A percentile compares a stretch with the other conserved stretches of the same genome.
These are phyloP conservation scores for Paramormyrops hopkinsi DNA, from an alignment of 2,797 vertebrate species.

Conservation along the genomic window DNA sequence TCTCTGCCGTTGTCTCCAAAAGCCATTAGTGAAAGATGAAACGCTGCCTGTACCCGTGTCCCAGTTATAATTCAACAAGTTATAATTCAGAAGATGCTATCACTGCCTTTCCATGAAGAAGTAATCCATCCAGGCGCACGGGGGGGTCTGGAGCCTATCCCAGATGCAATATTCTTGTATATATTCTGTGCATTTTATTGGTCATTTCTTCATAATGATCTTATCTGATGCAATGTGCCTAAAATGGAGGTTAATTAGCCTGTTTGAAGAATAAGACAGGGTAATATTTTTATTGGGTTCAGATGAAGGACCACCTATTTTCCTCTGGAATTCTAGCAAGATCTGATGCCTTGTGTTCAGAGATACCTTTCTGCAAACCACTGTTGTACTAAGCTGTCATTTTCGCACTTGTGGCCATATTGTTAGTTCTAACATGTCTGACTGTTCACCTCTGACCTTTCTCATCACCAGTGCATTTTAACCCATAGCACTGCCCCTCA, in stretches of 20 bases:
- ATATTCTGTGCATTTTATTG: not conserved
- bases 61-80: constrained; percentile 9
- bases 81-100: not conserved
- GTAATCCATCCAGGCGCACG: not conserved
- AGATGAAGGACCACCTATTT: not conserved
- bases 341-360: not conserved
- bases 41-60: not conserved
- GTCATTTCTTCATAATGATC: not conserved
- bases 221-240: not conserved
- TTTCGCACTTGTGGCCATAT: not conserved
- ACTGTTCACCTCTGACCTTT: not conserved
- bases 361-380: not conserved
- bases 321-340: not conserved
- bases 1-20: not conserved
- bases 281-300: not conserved
- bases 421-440: not conserved
- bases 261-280: not conserved
- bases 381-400: not conserved
- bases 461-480: not conserved
- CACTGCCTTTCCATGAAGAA: not conserved
- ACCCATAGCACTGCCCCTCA: not conserved
- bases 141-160: not conserved
- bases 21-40: not conserved
- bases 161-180: not conserved
- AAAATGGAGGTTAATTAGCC: not conserved